Evolutionary conservation across 2,888 invertebrate genomes (phyloP), one percentile per base, ranked within the genome.

Genomic region (Maniola hyperantus): DNA sequence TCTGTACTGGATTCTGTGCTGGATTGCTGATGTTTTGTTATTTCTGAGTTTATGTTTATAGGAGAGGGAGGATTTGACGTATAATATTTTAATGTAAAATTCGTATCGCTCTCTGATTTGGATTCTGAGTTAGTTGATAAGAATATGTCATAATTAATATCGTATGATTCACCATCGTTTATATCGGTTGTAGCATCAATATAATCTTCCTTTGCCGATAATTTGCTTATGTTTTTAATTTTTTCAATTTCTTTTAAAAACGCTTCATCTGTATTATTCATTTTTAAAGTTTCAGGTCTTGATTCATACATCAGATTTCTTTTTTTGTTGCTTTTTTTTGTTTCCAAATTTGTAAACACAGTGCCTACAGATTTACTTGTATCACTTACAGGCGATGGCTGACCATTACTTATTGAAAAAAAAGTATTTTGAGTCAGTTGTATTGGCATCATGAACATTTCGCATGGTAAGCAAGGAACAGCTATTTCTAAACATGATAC

Each of bases 401-500:
- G 48, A 15, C 7, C 34, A 26, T 62, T 20, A 62, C 2, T 15
- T 20, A 42, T 26, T 6, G 51, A 7, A 48, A 53, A 20, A 46
- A 42, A 26, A 13, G 57, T 63, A 36, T 20, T 60, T 53, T 53
- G 51, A 15, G 50, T 15, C 33, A 53, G 10, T n/a, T 63, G 34
- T 10, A 33, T 33, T 18, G 54, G 55, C 18, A 66, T 44, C 36
- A 39, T 51, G 44, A 78, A 73, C 66, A 80, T 73, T 68, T 81
- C 76, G 68, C 88, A 88, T 10, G 84, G 83, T 42, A 81, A 78
- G 71, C 91, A 91, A 4, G 81, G 72, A 5, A 89, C 76, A 60
- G 71, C 71, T 68, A 80, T 79, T 73, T 91, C 88, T 36, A 76
- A 69, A 65, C 91, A 91, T 33, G 75, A 62, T 33, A 72, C 69